Evolutionary conservation across 2,113 vertebrate genomes (phyloP), one percentile per base, ranked within the genome.

Genomic region (Varanus komodoensis): DNA sequence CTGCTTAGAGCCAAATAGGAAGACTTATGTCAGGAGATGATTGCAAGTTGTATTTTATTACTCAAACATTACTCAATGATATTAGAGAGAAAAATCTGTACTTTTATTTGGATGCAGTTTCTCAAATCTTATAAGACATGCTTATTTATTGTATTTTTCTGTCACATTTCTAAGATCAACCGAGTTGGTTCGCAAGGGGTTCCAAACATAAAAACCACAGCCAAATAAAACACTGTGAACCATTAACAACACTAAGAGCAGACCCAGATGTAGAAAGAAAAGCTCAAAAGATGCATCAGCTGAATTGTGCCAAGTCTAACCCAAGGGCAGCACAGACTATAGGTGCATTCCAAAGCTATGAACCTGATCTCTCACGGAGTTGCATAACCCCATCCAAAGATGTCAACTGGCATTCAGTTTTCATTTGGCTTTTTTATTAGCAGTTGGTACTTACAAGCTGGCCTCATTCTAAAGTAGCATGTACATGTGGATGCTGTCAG

Each of bases 381-480:
- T 44, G 54, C 54, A 12, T 54, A 12, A 54, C 54, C 54, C 54
- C 54, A 7, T 54, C 54, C 54, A 54, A 54, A 54, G 11, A 7
- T 54, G 11, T 54, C 54, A 54, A 12, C 54, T 54, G 54, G 54
- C 11, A 54, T 8, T 54, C 54, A 88, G 90, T 64, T 77, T 15
- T 54, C 54, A 54, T 12, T 6, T 6, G 0, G 71, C 29, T 23
- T 86, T 44, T 27, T 19, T 0, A 44, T 32, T 3, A 54, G 9
- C 9, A 25, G 5, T 0, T 38, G 84, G 2, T 0, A 0, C 0
- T 1, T 15, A 1, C 71, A 89, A 25, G 50, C 74, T 12, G 29
- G 48, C 1, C 8, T 8, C 34, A 29, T 2, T 2, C 48, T 0
- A 82, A 69, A 17, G 1, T 0, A 3, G 77, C 1, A 0, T n/a